Conservation (phyloP, 1,140 invertebrate genomes). For the Lordiphosa mommai region DNA sequence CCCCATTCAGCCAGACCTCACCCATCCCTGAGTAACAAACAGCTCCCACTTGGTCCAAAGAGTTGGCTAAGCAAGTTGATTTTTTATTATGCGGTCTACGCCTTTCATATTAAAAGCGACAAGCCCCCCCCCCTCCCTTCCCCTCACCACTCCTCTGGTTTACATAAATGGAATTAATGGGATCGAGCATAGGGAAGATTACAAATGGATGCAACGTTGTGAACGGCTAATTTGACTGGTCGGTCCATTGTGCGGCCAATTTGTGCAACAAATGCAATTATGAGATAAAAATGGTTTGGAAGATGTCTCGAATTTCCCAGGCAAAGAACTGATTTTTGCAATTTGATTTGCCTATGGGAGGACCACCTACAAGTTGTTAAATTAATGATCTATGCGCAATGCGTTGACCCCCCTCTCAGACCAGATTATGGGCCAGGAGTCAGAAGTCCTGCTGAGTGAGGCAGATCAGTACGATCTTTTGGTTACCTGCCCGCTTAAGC, state of each 20-base stretch:
- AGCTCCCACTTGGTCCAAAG: too few species aligned
- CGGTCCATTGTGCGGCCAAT: conserved; percentile 23
- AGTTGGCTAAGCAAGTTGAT: conserved; percentile 51
- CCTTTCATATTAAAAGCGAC: conserved; percentile 64
- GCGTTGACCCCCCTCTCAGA: background rate
- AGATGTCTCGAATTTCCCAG: conserved; percentile 35
- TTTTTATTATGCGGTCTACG: conserved; percentile 72
- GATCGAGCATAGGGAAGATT: conserved; percentile 29
- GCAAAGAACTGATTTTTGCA: conserved; percentile 46
- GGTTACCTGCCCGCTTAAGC: conserved; percentile 54
- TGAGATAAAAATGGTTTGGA: conserved; percentile 46
- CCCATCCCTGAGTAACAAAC: background rate
- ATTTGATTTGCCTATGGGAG: conserved; percentile 34
- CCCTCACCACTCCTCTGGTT: conserved; percentile 38
- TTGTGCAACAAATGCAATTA: conserved; percentile 52
- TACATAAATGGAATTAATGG: conserved; percentile 74
- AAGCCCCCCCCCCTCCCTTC: conserved; percentile 21
- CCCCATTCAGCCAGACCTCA: conserved; percentile 17
- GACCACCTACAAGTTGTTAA: conserved; percentile 67
- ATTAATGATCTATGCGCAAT: conserved; percentile 68
- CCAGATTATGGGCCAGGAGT: conserved; percentile 43
- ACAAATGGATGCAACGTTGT: conserved; percentile 29
- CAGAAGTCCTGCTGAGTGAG: conserved; percentile 53
- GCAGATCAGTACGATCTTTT: conserved; percentile 29
- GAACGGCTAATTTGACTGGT: conserved; percentile 63